Percentiles rank a stretch among this genome's conserved stretches.
Evolutionary conservation across 2,113 vertebrate genomes (phyloP).

Genomic region (Theristicus caerulescens): DNA sequence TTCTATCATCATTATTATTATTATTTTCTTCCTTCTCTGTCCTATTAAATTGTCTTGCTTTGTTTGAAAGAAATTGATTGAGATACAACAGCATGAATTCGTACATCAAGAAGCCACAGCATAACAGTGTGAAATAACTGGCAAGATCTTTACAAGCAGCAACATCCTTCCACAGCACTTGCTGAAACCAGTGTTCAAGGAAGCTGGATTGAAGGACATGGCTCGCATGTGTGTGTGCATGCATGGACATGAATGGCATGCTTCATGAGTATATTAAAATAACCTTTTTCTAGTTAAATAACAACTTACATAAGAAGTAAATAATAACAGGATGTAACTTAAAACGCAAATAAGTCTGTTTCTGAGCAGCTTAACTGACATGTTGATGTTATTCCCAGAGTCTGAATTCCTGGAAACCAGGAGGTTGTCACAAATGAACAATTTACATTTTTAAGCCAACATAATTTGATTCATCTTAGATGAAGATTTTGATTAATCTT

Average conservation of each 20-base stretch:
- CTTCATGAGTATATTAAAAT: background rate
- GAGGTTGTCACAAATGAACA: conserved; percentile 7
- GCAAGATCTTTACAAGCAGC: background rate
- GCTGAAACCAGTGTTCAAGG: background rate
- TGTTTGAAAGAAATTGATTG: background rate
- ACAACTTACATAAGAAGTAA: conserved; percentile 14
- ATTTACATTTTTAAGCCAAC: background rate
- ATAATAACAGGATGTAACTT: conserved; percentile 19
- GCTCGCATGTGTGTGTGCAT: accelerated
- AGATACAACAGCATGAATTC: background rate
- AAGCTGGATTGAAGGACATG: accelerated
- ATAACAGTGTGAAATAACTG: background rate
- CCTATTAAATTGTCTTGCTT: background rate
- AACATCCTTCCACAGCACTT: background rate
- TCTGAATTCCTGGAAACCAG: conserved; percentile 19
- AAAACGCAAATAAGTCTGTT: background rate
- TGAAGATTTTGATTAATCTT: conserved; percentile 18
- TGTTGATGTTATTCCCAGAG: background rate
- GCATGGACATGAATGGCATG: accelerated
- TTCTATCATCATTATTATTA: no score
- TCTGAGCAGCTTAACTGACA: conserved; percentile 15
- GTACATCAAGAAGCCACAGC: background rate
- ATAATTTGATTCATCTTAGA: background rate
- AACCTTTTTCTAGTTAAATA: background rate
- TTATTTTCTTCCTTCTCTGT: no score